These are phyloP conservation scores for Elephantulus edwardii DNA, from an alignment of 2,113 vertebrate genomes.

Conservation along the genomic window DNA sequence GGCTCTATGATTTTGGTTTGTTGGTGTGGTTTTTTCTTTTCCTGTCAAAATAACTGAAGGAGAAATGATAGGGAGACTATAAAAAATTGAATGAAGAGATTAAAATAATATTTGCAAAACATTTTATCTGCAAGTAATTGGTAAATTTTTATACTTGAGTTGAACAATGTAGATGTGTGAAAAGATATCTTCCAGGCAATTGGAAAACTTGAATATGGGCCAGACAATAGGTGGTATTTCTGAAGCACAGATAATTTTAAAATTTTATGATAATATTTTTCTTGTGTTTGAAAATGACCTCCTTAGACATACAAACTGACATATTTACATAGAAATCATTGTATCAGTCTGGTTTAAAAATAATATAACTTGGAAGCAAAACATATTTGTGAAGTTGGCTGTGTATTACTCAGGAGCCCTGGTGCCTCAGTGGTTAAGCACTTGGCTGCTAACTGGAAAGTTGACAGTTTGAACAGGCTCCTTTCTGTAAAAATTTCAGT, in stretches of 20 bases:
- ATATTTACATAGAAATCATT: constrained; percentile 23
- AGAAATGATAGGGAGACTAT: background rate
- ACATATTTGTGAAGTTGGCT: background rate
- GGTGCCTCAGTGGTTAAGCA: no score
- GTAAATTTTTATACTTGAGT: background rate
- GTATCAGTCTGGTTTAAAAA: constrained; percentile 35
- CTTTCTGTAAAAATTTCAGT: no score
- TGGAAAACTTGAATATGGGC: background rate
- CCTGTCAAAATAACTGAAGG: background rate
- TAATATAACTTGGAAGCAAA: background rate
- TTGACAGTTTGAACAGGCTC: no score
- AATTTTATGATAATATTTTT: background rate
- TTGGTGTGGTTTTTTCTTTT: no score
- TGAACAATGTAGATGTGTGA: background rate
- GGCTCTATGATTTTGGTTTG: no score
- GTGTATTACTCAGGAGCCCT: no score
- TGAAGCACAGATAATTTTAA: background rate
- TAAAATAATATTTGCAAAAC: background rate
- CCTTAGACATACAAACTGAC: constrained; percentile 22
- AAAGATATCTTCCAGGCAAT: background rate
- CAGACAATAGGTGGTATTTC: background rate
- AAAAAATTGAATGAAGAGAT: background rate
- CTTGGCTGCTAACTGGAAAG: no score
- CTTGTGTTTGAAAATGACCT: background rate
- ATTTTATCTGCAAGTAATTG: background rate